Evolutionary conservation across 2,113 vertebrate genomes (phyloP), one percentile per base, ranked within the genome.

Genomic region (Coryphaenoides rupestris): DNA sequence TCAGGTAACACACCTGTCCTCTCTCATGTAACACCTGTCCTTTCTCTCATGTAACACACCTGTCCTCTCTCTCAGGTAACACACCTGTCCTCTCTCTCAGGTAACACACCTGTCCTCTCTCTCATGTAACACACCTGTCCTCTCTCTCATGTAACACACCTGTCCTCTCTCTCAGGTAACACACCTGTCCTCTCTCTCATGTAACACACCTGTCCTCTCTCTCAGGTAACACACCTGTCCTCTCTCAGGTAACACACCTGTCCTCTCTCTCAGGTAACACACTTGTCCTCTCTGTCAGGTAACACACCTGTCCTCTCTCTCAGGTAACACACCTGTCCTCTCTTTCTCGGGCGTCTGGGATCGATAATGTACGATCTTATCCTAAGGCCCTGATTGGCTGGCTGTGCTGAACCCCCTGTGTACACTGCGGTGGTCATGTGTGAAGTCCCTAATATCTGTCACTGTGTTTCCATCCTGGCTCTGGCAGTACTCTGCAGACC

Each of bases 121-220:
- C n/a, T n/a, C n/a, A n/a, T n/a, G n/a, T n/a, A n/a, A n/a, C 95
- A 95, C 77, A 74, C 55, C 0, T 96, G 95, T 87, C 91, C 90
- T 5, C 75, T 95, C 21, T 77, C 79, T 12, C 82, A 89, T 87
- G 94, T 94, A 82, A 17, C 70, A 23, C 62, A 52, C 28, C 26
- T 40, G 33, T 40, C 33, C 33, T 10, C 53, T n/a, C n/a, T n/a
- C n/a, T 21, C 58, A 54, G 16, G 19, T 15, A 26, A 33, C 26
- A 54, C 28, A 22, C 50, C 16, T 70, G 6, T 70, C 15, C 50
- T 3, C 50, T 6, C 53, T 21, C n/a, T 21, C 17, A 54, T 19
- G 15, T 52, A 40, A 21, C 53, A 54, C n/a, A 54, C 53, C 19
- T 52, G 5, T 52, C 49, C 15, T 52, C 16, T 46, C 10, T 46